Percentiles rank a stretch among this genome's conserved stretches.
These are phyloP conservation scores for Nicator chloris DNA, from an alignment of 2,113 vertebrate genomes.

Conservation along the genomic window DNA sequence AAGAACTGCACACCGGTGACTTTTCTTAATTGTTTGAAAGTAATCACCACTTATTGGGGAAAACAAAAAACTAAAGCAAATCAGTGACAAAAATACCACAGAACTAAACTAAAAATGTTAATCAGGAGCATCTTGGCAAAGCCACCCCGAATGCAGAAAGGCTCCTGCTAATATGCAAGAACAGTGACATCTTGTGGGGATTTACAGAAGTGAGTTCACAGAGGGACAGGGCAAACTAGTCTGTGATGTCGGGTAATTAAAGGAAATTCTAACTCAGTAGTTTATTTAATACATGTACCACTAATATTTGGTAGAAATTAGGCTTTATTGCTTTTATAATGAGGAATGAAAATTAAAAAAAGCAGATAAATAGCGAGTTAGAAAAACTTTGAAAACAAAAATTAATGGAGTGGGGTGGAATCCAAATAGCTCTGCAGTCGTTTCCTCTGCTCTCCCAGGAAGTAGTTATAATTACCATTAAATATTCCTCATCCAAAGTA, in stretches of 20 bases:
- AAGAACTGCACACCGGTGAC: not conserved
- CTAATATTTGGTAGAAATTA: conserved; percentile 66
- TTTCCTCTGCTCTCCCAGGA: conserved; percentile 51
- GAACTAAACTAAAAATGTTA: not conserved
- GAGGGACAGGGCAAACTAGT: not conserved
- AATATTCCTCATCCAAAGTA: not conserved
- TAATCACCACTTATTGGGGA: not conserved
- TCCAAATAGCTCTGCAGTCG: conserved; percentile 9
- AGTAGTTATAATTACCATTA: conserved; percentile 16
- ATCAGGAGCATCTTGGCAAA: not conserved
- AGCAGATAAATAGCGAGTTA: conserved; percentile 7
- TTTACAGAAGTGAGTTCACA: not conserved
- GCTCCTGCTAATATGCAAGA: not conserved
- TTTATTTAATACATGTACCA: conserved; percentile 47
- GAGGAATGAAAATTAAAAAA: conserved; percentile 24
- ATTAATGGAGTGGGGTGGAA: not conserved
- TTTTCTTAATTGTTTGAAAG: not conserved
- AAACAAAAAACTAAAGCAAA: not conserved
- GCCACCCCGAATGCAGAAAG: not conserved
- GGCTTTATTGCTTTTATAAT: conserved; percentile 74
- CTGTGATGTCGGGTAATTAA: not conserved
- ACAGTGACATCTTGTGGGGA: conserved; percentile 64
- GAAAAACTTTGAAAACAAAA: conserved; percentile 21
- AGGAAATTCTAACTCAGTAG: not conserved
- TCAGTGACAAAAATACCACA: not conserved